Evolutionary conservation across 2,888 invertebrate species (phyloP).

Genomic region (Synergus gifuensis): DNA sequence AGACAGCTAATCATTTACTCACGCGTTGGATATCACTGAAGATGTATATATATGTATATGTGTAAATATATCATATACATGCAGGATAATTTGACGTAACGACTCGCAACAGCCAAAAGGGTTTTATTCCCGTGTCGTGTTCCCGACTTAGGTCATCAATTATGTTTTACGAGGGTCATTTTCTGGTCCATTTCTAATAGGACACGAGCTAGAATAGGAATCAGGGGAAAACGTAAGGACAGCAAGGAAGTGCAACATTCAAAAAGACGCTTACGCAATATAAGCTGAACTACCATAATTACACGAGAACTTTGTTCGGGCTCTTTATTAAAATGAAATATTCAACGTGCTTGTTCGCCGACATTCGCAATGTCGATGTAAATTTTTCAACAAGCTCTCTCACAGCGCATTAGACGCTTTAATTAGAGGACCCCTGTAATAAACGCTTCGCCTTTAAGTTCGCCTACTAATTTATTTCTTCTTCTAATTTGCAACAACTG

Average conservation of each 20-base stretch:
- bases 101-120: not conserved
- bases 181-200: not conserved
- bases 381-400: constrained; percentile 31
- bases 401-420: constrained; percentile 15
- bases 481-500: constrained; percentile 22
- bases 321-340: constrained; percentile 32
- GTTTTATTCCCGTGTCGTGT: not conserved
- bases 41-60: too few relatives aligned
- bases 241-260: too few relatives aligned
- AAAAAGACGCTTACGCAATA: too few relatives aligned
- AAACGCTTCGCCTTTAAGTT: constrained; percentile 26
- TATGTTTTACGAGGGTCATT: not conserved
- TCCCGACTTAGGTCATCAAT: not conserved
- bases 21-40: too few relatives aligned
- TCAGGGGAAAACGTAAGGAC: not conserved
- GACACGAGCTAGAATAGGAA: not conserved
- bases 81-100: not conserved
- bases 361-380: constrained; percentile 22
- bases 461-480: constrained; percentile 37
- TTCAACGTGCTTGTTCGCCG: constrained; percentile 19
- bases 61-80: not conserved
- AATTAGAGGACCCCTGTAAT: constrained; percentile 23
- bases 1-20: too few relatives aligned
- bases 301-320: constrained; percentile 4
- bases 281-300: not conserved